These are phyloP conservation scores for Microdon myrmicae DNA, from an alignment of 2,888 invertebrate species.

Conservation along the genomic window DNA sequence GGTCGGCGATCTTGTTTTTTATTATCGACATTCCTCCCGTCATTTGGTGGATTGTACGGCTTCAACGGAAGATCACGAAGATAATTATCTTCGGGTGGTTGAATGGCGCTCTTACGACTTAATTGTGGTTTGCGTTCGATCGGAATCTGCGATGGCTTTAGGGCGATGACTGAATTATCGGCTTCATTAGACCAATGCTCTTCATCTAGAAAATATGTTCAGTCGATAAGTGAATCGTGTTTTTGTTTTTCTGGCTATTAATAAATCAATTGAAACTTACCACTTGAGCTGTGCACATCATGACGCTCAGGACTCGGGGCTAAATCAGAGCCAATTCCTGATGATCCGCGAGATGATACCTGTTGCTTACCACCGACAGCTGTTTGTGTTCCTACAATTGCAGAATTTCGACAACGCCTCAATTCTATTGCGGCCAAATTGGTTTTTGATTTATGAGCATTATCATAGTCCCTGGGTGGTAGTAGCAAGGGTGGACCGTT, in stretches of 20 bases:
- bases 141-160: slow-evolving; percentile 64
- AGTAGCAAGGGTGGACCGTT: slow-evolving; percentile 81
- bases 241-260: slow-evolving; percentile 9
- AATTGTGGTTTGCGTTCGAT: slow-evolving; percentile 60
- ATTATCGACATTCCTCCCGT: slow-evolving; percentile 37
- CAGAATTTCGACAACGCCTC: slow-evolving; percentile 67
- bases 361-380: slow-evolving; percentile 66
- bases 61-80: slow-evolving; percentile 65
- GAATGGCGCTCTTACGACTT: slow-evolving; percentile 63
- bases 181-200: slow-evolving; percentile 67
- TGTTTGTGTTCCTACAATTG: slow-evolving; percentile 63
- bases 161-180: slow-evolving; percentile 64
- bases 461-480: slow-evolving; percentile 95
- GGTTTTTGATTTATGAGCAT: slow-evolving; percentile 79
- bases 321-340: slow-evolving; percentile 89
- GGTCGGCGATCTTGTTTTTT: slow-evolving; percentile 49
- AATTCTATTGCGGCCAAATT: slow-evolving; percentile 79
- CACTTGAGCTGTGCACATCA: slow-evolving; percentile 67
- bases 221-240: slow-evolving; percentile 9
- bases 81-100: slow-evolving; percentile 64
- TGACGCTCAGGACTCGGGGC: slow-evolving; percentile 83
- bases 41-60: slow-evolving; percentile 59
- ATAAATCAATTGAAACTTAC: slow-evolving; percentile 56
- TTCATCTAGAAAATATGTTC: slow-evolving; percentile 58
- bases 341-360: slow-evolving; percentile 83